Evolutionary conservation across 2,113 vertebrate species (phyloP).

Genomic region (zebrafish (Danio rerio)): DNA sequence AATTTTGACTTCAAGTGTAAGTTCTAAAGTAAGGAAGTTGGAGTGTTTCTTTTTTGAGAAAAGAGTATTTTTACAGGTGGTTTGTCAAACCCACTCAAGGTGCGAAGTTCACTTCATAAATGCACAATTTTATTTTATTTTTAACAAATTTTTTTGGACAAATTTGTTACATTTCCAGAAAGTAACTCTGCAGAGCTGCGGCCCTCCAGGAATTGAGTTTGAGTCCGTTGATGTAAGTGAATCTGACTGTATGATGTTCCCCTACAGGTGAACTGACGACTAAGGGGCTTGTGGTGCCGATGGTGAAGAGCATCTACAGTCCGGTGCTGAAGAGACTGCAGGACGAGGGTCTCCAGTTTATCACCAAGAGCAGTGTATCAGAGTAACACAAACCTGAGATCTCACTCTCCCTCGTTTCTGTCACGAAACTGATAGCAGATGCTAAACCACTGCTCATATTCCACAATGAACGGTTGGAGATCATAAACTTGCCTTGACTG

Average conservation of each 20-base stretch:
- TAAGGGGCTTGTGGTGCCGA: constrained; percentile 88
- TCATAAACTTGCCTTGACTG: not conserved
- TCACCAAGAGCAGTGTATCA: constrained; percentile 76
- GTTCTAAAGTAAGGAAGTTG: no score
- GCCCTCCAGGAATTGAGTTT: no score
- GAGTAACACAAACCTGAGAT: constrained; percentile 58
- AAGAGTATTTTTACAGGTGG: no score
- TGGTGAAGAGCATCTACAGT: constrained; percentile 87
- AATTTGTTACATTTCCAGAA: no score
- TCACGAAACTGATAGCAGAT: not conserved
- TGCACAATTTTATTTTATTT: no score
- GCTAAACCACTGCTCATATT: not conserved
- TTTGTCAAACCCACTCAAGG: no score
- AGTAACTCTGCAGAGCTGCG: no score
- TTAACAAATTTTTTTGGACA: no score
- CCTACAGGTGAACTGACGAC: constrained; percentile 86
- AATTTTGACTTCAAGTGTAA: no score
- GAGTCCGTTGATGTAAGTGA: no score
- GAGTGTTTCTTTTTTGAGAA: no score
- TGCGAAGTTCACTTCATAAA: no score
- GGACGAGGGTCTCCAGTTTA: constrained; percentile 87
- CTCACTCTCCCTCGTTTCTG: not conserved
- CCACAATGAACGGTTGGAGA: not conserved
- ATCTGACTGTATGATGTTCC: not conserved
- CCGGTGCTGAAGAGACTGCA: constrained; percentile 84